Evolutionary conservation across 2,797 vertebrate species (phyloP).

Genomic region (Halcyon smyrnensis): DNA sequence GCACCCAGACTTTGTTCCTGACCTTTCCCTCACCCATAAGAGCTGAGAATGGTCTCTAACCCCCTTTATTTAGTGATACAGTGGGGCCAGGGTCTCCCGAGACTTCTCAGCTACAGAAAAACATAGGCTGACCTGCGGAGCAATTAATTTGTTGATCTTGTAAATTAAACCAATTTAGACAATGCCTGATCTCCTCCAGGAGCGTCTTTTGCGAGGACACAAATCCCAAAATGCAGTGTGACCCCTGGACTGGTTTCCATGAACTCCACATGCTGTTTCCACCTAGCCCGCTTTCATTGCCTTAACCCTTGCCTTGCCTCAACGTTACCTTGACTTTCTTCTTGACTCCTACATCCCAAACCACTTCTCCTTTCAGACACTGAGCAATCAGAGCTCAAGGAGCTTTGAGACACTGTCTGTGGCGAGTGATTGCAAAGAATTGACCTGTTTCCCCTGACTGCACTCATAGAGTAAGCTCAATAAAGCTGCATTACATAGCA

Average conservation of each 20-base stretch:
- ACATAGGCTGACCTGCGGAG: neutral
- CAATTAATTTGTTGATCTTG: neutral
- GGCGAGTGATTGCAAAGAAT: neutral
- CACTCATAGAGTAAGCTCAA: neutral
- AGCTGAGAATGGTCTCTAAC: neutral
- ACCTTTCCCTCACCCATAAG: rapidly evolving
- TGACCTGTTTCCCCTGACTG: neutral
- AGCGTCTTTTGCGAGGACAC: neutral
- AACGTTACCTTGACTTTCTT: neutral
- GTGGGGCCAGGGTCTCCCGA: rapidly evolving
- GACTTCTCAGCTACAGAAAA: neutral
- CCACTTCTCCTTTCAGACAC: neutral
- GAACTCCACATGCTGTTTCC: neutral
- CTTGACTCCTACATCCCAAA: neutral
- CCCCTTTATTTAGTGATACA: neutral
- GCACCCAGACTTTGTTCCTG: neutral
- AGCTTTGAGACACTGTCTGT: neutral
- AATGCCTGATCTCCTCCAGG: neutral
- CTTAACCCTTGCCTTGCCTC: rapidly evolving
- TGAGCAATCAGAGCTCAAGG: neutral
- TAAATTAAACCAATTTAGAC: neutral
- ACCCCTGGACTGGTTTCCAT: neutral
- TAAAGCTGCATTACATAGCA: neutral
- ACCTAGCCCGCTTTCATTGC: neutral
- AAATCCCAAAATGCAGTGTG: neutral